Percentiles rank a stretch among this genome's conserved stretches.
Evolutionary conservation across 2,888 invertebrate genomes (phyloP).

Genomic region (Drosophila gaucha): DNA sequence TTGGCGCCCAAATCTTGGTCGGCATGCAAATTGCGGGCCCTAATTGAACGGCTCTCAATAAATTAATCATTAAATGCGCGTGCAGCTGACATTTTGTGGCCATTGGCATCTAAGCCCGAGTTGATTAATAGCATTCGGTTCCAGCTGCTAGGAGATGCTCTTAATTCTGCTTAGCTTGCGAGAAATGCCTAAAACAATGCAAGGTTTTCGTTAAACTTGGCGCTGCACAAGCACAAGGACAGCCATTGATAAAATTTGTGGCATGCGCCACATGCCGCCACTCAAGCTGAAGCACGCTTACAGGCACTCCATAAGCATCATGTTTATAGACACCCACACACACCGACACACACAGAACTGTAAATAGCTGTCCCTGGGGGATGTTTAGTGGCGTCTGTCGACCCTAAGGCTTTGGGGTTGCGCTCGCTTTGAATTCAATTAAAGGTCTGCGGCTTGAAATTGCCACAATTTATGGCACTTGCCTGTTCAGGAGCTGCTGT

Average conservation of each 20-base stretch:
- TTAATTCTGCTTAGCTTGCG: conserved; percentile 72
- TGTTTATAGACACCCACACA: conserved; percentile 68
- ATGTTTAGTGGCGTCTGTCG: conserved; percentile 79
- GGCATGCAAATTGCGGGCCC: conserved; percentile 69
- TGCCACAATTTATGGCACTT: conserved; percentile 81
- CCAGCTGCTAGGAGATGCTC: conserved; percentile 46
- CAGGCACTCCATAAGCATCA: conserved; percentile 71
- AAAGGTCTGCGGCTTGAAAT: conserved; percentile 81
- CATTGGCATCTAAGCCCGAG: conserved; percentile 45
- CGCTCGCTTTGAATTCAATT: conserved; percentile 81
- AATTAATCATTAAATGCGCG: conserved; percentile 75
- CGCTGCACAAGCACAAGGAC: conserved; percentile 5
- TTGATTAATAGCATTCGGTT: conserved; percentile 76
- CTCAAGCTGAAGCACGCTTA: conserved; percentile 61
- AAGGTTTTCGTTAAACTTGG: conserved; percentile 19
- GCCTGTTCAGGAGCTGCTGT: conserved; percentile 23
- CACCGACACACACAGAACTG: conserved; percentile 67
- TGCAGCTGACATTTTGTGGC: conserved; percentile 67
- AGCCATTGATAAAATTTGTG: conserved; percentile 25
- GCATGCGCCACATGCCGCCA: conserved; percentile 59
- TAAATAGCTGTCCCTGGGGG: conserved; percentile 85
- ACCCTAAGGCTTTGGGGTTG: conserved; percentile 55
- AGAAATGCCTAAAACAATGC: conserved; percentile 59
- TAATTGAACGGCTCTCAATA: conserved; percentile 70
- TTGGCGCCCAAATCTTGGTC: conserved; percentile 37